Evolutionary conservation across 2,888 invertebrate species (phyloP).

Genomic region (Pyrgus malvae): DNA sequence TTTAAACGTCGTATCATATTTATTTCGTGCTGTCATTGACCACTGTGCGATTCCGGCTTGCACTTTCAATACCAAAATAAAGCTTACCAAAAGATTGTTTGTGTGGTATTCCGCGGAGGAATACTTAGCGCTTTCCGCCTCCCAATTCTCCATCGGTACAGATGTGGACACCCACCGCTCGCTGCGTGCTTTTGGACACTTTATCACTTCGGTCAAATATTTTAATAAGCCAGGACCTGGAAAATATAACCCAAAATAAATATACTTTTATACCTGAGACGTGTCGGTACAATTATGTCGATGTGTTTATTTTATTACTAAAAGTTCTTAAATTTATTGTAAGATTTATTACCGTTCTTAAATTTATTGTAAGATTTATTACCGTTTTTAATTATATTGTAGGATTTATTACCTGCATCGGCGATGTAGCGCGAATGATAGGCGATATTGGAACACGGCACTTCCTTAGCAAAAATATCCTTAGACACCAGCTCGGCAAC

Average conservation of each 20-base stretch:
- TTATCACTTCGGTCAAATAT: conserved; percentile 83
- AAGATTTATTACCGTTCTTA: no score
- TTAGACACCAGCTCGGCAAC: conserved; percentile 69
- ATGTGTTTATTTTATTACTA: no score
- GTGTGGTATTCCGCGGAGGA: conserved; percentile 93
- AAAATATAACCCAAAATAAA: no score
- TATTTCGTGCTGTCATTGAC: no score
- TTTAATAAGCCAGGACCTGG: conserved; percentile 35
- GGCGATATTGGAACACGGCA: conserved; percentile 90
- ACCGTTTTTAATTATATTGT: no score
- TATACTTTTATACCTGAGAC: no score
- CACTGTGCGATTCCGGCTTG: no score
- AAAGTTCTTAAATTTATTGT: no score
- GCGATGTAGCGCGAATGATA: conserved; percentile 94
- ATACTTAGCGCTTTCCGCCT: conserved; percentile 51
- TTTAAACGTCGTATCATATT: no score
- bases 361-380: no score
- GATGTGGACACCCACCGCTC: conserved; percentile 92
- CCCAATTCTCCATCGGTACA: conserved; percentile 79
- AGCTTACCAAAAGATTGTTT: conserved; percentile 86
- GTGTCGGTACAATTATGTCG: no score
- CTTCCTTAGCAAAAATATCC: conserved; percentile 66
- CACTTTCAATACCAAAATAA: no score
- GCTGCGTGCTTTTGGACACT: conserved; percentile 84
- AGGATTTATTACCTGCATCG: conserved; percentile 81